Percentiles rank a stretch among this genome's conserved stretches.
Conservation (phyloP, 2,888 invertebrate species). For the Lepidonotus clava region DNA sequence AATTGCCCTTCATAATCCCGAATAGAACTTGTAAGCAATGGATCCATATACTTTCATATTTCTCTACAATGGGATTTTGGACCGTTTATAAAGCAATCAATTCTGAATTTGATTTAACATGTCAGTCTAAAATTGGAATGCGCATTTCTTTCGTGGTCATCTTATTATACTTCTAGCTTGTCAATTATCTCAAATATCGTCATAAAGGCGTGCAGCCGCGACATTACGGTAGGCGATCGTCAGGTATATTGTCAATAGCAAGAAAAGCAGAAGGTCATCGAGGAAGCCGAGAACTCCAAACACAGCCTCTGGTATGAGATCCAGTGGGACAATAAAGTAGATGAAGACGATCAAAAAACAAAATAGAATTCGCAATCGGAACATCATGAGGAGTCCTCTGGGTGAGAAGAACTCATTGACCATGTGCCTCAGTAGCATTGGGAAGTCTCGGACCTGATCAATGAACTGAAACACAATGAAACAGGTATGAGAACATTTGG, state of each 20-base stretch:
- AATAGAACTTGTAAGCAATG: too few species aligned
- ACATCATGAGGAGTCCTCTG: constrained; percentile 81
- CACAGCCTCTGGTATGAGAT: constrained; percentile 82
- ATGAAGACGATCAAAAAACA: constrained; percentile 80
- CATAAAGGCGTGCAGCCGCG: too few species aligned
- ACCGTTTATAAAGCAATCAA: too few species aligned
- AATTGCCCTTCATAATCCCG: too few species aligned
- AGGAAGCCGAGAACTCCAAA: constrained; percentile 83
- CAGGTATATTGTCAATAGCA: constrained; percentile 78
- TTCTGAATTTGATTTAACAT: too few species aligned
- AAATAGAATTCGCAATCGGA: constrained; percentile 81
- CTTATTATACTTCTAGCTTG: too few species aligned
- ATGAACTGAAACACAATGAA: constrained; percentile 77
- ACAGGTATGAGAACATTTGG: too few species aligned
- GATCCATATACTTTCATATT: too few species aligned
- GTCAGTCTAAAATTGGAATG: too few species aligned
- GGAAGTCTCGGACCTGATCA: constrained; percentile 82
- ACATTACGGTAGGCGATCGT: constrained; percentile 60
- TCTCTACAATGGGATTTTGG: too few species aligned
- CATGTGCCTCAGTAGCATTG: constrained; percentile 82
- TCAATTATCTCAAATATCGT: too few species aligned
- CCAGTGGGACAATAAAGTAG: constrained; percentile 82
- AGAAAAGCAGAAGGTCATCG: constrained; percentile 83
- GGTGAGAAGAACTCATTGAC: constrained; percentile 81
- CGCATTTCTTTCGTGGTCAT: too few species aligned